Percentiles rank a stretch among this genome's conserved stretches.
Evolutionary conservation across 64 coral and sea anemone genomes (phyloP).

Genomic region (Montipora foliosa): DNA sequence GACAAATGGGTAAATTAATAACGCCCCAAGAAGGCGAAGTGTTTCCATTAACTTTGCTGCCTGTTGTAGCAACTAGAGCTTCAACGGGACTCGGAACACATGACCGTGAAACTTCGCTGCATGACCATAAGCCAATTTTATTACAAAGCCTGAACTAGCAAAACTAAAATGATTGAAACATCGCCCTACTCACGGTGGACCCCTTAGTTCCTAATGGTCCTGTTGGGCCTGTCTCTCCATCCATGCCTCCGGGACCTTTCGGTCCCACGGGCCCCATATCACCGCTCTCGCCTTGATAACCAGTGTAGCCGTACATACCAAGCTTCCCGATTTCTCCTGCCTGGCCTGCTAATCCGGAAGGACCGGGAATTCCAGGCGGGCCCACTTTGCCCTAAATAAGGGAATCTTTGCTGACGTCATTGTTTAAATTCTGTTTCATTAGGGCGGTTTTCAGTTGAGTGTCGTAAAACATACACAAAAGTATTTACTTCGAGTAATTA

Average conservation of each 20-base stretch:
- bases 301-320: background rate
- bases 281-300: constrained; percentile 23
- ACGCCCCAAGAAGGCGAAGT: too few species aligned
- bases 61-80: too few species aligned
- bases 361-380: constrained; percentile 1
- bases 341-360: constrained; percentile 6
- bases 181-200: constrained; percentile 32
- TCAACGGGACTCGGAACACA: too few species aligned
- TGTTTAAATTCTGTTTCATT: too few species aligned
- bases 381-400: background rate
- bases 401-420: too few species aligned
- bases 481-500: too few species aligned
- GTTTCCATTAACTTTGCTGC: too few species aligned
- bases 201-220: constrained; percentile 19
- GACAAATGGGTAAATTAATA: too few species aligned
- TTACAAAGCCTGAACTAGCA: background rate
- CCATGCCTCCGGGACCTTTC: constrained; percentile 4
- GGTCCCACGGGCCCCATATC: constrained; percentile 2
- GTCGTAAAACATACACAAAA: too few species aligned
- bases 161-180: background rate
- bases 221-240: constrained; percentile 16
- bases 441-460: background rate
- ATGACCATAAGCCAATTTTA: too few species aligned
- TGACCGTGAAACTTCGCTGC: too few species aligned
- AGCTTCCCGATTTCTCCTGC: constrained; percentile 9